These are phyloP conservation scores for Noturus placidus DNA, from an alignment of 2,113 vertebrate genomes.

Conservation along the genomic window DNA sequence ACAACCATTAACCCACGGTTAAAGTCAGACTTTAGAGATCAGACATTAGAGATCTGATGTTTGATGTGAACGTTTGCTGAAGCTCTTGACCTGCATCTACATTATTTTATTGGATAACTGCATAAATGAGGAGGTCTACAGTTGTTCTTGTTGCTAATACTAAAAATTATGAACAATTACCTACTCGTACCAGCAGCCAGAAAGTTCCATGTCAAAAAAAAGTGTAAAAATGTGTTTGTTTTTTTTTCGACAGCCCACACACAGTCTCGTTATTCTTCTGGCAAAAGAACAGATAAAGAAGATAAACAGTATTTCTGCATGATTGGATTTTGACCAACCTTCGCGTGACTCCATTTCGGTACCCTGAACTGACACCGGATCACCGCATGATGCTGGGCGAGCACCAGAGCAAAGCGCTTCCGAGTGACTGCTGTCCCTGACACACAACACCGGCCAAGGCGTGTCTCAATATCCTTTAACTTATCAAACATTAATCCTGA, in stretches of 20 bases:
- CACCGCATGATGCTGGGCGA: constrained; percentile 52
- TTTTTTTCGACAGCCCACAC: not conserved
- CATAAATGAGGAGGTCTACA: not conserved
- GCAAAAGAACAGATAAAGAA: not conserved
- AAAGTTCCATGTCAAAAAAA: not conserved
- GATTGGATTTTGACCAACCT: constrained; percentile 28
- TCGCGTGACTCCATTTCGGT: constrained; percentile 41
- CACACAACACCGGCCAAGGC: constrained; percentile 58
- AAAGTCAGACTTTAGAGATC: too few species aligned
- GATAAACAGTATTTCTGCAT: not conserved
- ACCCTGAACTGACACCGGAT: constrained; percentile 38
- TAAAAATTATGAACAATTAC: not conserved
- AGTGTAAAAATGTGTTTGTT: accelerated
- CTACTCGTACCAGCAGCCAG: not conserved
- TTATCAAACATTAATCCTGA: constrained; percentile 2
- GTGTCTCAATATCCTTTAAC: not conserved
- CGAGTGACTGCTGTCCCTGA: constrained; percentile 51
- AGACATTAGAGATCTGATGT: too few species aligned
- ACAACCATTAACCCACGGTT: too few species aligned
- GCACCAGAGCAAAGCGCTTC: constrained; percentile 53
- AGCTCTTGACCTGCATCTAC: not conserved
- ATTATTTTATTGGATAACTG: not conserved
- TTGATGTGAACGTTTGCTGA: not conserved
- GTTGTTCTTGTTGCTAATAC: not conserved
- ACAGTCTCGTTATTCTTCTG: not conserved